Evolutionary conservation across 2,113 vertebrate species (phyloP), one percentile per base, ranked within the genome.

Genomic region (Gymnocephalus cernua): DNA sequence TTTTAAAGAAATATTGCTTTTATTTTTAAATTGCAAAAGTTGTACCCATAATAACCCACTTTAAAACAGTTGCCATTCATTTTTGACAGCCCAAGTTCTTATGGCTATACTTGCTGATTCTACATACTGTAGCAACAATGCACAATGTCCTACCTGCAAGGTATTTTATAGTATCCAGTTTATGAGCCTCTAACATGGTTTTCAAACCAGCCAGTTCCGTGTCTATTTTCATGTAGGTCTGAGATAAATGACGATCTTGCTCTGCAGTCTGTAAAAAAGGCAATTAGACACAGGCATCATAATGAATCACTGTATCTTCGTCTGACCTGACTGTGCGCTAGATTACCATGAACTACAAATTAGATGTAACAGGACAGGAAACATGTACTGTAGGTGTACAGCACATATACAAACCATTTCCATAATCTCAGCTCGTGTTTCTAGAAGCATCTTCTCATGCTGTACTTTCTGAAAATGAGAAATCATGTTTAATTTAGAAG

Each of bases 151-250:
- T 92, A 99, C 98, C 98, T 96, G 98, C 98, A 61, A 99, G 94
- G 81, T 99, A 99, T 89, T 99, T 99, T 81, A 99, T 98, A 2
- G 96, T 97, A 77, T 99, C 98, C 54, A 99, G 96, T 93, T 99
- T 99, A 92, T 99, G 97, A 0, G 97, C 95, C 87, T 98, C 98
- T 0, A 99, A 94, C 96, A 99, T 96, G 65, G 98, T 99, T 95
- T 99, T 99, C 84, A 99, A 92, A 69, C 98, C 98, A 0, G 98
- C 97, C 44, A 99, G 96, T 91, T 99, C 98, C 0, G 98, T 99
- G 84, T 99, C 97, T 70, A 99, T 98, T 91, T 98, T 99, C 91
- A 97, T 95, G 89, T 98, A 96, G 2, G 96, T 97, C 66, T 97
- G 95, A 25, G 97, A 97, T 89, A 98, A 85, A 76, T 96, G 95